These are phyloP conservation scores for Drosophila mimica DNA, from an alignment of 2,888 invertebrate genomes.

Conservation along the genomic window DNA sequence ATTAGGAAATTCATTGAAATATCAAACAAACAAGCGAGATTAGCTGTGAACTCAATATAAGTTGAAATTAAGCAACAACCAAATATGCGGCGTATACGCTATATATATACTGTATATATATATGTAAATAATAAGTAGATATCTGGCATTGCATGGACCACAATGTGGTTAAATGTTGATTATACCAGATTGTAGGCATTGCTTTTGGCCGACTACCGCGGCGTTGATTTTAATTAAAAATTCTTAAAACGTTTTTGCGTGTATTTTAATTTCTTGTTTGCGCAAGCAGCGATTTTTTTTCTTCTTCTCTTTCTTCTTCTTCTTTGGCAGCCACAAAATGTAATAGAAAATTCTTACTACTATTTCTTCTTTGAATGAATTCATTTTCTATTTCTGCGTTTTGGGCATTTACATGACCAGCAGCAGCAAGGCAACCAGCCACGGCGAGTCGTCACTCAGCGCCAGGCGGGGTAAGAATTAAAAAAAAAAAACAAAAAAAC, in stretches of 20 bases:
- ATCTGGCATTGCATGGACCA: slow-evolving; percentile 1
- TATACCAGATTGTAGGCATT: slow-evolving; percentile 60
- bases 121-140: slow-evolving; percentile 3
- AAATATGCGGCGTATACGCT: slow-evolving; percentile 40
- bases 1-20: slow-evolving; percentile 15
- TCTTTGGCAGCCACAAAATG: slow-evolving; percentile 59
- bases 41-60: slow-evolving; percentile 32
- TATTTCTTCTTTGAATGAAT: slow-evolving; percentile 76
- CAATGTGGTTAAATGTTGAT: slow-evolving; percentile 60
- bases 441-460: slow-evolving; percentile 50
- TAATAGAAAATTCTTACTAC: slow-evolving; percentile 78
- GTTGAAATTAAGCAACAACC: slow-evolving; percentile 23
- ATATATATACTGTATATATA: slow-evolving; percentile 1
- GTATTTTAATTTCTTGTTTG: slow-evolving; percentile 78
- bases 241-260: slow-evolving; percentile 71
- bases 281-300: slow-evolving; percentile 44
- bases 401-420: slow-evolving; percentile 66
- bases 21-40: slow-evolving; percentile 5
- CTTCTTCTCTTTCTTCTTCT: slow-evolving; percentile 19
- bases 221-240: slow-evolving; percentile 74
- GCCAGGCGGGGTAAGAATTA: slow-evolving; percentile 30
- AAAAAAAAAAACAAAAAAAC: slow-evolving; percentile 37
- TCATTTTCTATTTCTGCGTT: slow-evolving; percentile 71
- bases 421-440: slow-evolving; percentile 31
- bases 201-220: slow-evolving; percentile 18